Conservation (phyloP, 2,888 invertebrate species). For the Limnephilus lunatus region DNA sequence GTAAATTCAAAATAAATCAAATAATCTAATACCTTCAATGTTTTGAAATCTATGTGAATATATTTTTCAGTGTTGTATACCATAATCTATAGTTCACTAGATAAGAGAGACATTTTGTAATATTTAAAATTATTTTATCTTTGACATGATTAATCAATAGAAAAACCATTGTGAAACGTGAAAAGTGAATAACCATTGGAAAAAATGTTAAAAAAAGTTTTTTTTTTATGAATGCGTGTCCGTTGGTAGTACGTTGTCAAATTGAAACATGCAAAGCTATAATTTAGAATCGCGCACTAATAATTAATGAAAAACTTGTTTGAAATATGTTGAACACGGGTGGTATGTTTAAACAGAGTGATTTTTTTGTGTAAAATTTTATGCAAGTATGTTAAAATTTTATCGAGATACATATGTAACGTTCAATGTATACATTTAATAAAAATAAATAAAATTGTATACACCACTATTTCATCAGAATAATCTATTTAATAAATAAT, state of each 20-base stretch:
- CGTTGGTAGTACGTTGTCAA: neutral
- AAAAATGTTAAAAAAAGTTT: neutral
- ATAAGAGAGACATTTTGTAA: neutral
- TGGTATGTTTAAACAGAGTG: neutral
- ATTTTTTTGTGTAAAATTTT: neutral
- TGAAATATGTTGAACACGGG: neutral
- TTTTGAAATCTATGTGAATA: neutral
- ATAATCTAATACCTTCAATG: neutral
- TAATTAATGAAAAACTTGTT: neutral
- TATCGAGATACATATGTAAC: neutral
- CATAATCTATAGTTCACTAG: neutral
- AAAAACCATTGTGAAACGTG: too few species aligned
- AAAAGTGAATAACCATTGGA: neutral
- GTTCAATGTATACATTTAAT: too few species aligned
- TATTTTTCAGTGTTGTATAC: neutral
- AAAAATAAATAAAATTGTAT: too few species aligned
- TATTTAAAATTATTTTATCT: neutral
- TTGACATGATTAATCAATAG: neutral
- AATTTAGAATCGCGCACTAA: neutral
- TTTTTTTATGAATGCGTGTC: neutral
- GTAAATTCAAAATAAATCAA: constrained; percentile 2
- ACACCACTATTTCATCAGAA: too few species aligned
- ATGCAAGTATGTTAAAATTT: neutral
- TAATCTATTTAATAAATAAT: too few species aligned
- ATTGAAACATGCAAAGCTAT: neutral